Conservation (phyloP, 2,797 vertebrate species). For the Pteronotus mesoamericanus region DNA sequence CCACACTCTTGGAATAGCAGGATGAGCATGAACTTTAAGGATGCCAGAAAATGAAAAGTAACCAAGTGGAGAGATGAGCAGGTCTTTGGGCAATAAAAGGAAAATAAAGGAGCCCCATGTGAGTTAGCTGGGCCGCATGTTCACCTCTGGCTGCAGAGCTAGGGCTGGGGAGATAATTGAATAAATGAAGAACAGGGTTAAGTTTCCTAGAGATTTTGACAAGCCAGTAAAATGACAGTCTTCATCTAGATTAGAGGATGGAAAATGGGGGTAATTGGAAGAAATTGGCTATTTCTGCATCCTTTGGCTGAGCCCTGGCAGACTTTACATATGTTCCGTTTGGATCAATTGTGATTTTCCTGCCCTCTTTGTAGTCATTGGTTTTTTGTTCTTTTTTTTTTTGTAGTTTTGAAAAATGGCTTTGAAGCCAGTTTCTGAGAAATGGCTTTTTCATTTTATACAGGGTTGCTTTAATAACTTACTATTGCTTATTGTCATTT, state of each 20-base stretch:
- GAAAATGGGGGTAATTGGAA: slow-evolving; percentile 18
- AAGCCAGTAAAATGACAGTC: slow-evolving; percentile 31
- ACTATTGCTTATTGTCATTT: slow-evolving; percentile 18
- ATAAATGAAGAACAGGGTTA: not conserved
- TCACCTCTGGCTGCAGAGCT: not conserved
- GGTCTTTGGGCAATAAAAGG: not conserved
- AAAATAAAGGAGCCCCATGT: not conserved
- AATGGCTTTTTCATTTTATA: slow-evolving; percentile 17
- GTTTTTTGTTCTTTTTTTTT: not conserved
- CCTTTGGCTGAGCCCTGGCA: not conserved
- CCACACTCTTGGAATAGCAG: not conserved
- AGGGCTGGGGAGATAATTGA: not conserved
- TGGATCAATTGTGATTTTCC: not conserved
- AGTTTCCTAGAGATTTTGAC: not conserved
- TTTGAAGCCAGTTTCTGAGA: slow-evolving; percentile 42
- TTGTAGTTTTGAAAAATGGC: slow-evolving; percentile 38
- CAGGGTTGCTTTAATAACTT: not conserved
- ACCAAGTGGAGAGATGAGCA: not conserved
- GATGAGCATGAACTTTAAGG: not conserved
- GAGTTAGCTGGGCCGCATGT: fast-evolving
- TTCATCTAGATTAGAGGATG: not conserved
- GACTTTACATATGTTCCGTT: not conserved
- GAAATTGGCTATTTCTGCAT: not conserved
- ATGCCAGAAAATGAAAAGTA: not conserved
- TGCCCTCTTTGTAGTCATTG: not conserved